phyloP scores from a whole-genome alignment of 64 coral and sea anemone species.

The Acropora yongei region DNA sequence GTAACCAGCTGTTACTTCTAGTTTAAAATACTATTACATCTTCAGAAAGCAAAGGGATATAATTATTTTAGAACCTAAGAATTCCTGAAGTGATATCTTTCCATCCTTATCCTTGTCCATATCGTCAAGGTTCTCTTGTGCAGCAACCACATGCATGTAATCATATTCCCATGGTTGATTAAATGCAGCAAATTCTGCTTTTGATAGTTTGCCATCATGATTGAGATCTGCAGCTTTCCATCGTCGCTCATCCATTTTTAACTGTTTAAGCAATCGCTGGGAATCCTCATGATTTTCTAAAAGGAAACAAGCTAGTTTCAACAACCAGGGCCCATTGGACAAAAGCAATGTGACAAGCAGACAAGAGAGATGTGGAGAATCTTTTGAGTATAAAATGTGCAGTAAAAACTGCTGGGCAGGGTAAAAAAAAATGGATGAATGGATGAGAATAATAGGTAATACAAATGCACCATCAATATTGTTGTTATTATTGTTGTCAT shows the following conservation, averaged over 20 bases:
- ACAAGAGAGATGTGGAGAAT: background rate
- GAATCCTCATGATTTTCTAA: background rate
- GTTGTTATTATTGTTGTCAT: too few species aligned
- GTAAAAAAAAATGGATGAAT: too few species aligned
- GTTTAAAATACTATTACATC: too few species aligned
- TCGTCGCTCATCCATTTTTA: slow-evolving; percentile 27
- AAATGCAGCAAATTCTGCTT: slow-evolving; percentile 40
- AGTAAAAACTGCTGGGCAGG: too few species aligned
- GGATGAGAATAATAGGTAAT: too few species aligned
- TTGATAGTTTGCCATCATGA: slow-evolving; percentile 60
- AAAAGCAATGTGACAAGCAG: background rate
- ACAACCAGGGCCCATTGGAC: too few species aligned
- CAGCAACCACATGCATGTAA: slow-evolving; percentile 73
- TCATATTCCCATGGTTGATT: slow-evolving; percentile 74
- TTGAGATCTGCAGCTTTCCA: slow-evolving; percentile 68
- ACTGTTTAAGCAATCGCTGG: slow-evolving; percentile 18
- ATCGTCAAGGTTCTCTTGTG: slow-evolving; percentile 69
- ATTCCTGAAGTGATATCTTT: slow-evolving; percentile 76
- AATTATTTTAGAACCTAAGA: slow-evolving; percentile 68
- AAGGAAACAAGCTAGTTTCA: background rate
- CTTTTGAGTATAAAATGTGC: too few species aligned
- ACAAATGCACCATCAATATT: too few species aligned
- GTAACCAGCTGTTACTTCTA: too few species aligned
- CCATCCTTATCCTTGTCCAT: slow-evolving; percentile 91
- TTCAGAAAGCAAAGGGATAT: too few species aligned